Percentiles rank a stretch among this genome's conserved stretches.
These are phyloP conservation scores for Hippasteria phrygiana DNA, from an alignment of 53 echinoderm and acorn worm genomes.

Conservation along the genomic window DNA sequence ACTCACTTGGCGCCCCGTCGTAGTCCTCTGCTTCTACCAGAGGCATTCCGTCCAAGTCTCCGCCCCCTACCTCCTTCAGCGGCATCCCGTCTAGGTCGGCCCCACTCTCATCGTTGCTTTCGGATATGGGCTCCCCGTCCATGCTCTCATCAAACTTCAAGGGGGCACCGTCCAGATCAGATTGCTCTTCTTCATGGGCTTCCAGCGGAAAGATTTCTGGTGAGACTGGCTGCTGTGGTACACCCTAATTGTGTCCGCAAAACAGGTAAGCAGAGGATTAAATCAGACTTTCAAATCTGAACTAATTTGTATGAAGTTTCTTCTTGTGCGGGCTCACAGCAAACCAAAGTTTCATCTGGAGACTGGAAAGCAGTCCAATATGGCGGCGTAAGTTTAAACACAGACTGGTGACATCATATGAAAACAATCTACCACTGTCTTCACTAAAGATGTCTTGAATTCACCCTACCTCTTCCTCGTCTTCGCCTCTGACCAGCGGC, in stretches of 20 bases:
- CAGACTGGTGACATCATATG: too few species aligned
- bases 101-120: slow-evolving; percentile 19
- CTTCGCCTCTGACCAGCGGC: slow-evolving; percentile 44
- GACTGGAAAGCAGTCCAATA: too few species aligned
- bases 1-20: slow-evolving; percentile 93
- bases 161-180: slow-evolving; percentile 75
- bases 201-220: neutral
- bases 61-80: slow-evolving; percentile 32
- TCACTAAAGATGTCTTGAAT: neutral
- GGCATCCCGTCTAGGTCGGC: slow-evolving; percentile 81
- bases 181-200: neutral
- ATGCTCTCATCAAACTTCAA: slow-evolving; percentile 71
- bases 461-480: slow-evolving; percentile 43
- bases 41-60: slow-evolving; percentile 63
- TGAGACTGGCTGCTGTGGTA: neutral
- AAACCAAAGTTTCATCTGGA: too few species aligned
- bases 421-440: too few species aligned
- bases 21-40: slow-evolving; percentile 67
- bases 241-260: neutral
- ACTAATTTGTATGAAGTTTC: neutral
- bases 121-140: slow-evolving; percentile 62
- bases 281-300: neutral
- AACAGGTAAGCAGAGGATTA: neutral
- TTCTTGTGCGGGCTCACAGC: too few species aligned
- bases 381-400: too few species aligned